Evolutionary conservation across 2,888 invertebrate genomes (phyloP).

Genomic region (Neria commutata): DNA sequence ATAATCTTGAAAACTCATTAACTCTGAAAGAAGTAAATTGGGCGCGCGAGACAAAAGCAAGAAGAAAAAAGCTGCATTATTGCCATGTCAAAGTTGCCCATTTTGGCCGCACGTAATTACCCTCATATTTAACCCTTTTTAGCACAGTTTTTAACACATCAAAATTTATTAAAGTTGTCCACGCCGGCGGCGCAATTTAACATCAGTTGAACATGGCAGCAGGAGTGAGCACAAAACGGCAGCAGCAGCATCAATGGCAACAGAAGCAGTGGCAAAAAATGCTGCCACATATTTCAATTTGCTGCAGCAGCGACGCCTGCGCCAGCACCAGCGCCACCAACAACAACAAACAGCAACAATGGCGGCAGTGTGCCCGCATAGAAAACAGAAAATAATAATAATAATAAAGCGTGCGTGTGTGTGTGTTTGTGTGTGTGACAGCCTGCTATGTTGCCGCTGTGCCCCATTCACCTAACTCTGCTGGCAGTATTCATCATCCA

Average conservation of each 20-base stretch:
- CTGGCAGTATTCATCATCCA: slow-evolving; percentile 27
- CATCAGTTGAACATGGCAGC: slow-evolving; percentile 37
- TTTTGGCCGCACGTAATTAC: slow-evolving; percentile 50
- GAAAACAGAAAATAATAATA: not conserved
- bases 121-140: slow-evolving; percentile 50
- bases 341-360: slow-evolving; percentile 8
- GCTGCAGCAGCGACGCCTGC: not conserved
- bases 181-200: slow-evolving; percentile 47
- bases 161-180: slow-evolving; percentile 50
- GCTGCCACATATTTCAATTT: slow-evolving; percentile 1
- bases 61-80: slow-evolving; percentile 49
- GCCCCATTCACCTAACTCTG: slow-evolving; percentile 20
- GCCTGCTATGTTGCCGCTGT: not conserved
- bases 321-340: slow-evolving; percentile 7
- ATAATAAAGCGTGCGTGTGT: not conserved
- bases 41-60: slow-evolving; percentile 48
- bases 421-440: not conserved
- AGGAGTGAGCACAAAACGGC: no score
- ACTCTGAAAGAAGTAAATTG: slow-evolving; percentile 16
- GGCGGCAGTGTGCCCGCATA: not conserved
- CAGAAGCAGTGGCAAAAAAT: no score
- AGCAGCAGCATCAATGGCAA: slow-evolving; percentile 9
- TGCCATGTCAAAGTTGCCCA: slow-evolving; percentile 34
- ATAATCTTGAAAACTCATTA: no score
- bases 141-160: slow-evolving; percentile 22